Evolutionary conservation across 2,888 invertebrate genomes (phyloP).

Genomic region (Amphimallon solstitiale): DNA sequence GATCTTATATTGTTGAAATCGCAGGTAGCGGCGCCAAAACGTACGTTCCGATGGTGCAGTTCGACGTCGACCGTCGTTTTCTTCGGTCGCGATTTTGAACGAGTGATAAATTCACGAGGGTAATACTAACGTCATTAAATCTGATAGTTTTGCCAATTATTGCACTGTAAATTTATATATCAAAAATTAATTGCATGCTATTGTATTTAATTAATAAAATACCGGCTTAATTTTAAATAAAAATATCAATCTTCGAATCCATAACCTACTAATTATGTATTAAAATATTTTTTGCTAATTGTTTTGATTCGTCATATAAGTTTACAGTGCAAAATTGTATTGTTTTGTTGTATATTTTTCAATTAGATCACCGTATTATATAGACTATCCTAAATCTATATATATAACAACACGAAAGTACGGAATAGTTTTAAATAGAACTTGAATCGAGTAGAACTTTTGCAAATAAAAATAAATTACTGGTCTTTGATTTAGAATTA

Average conservation of each 20-base stretch:
- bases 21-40: slow-evolving; percentile 44
- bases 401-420: slow-evolving; percentile 28
- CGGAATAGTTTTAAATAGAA: slow-evolving; percentile 31
- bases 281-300: too few species aligned
- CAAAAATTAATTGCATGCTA: too few species aligned
- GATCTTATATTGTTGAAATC: slow-evolving; percentile 35
- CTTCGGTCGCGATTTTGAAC: slow-evolving; percentile 35
- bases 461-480: neutral
- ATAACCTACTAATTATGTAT: too few species aligned
- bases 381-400: slow-evolving; percentile 5
- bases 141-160: neutral
- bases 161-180: neutral
- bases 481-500: neutral
- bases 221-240: too few species aligned
- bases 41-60: slow-evolving; percentile 37
- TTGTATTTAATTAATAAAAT: too few species aligned
- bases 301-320: too few species aligned
- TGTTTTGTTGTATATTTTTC: neutral
- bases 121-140: neutral
- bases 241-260: too few species aligned
- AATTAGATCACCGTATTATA: slow-evolving; percentile 22
- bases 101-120: slow-evolving; percentile 16
- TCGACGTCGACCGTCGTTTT: slow-evolving; percentile 42
- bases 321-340: neutral
- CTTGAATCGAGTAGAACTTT: neutral